Percentiles rank a stretch among this genome's conserved stretches.
Conservation (phyloP, 2,797 vertebrate genomes). For the Protosalanx chinensis region DNA sequence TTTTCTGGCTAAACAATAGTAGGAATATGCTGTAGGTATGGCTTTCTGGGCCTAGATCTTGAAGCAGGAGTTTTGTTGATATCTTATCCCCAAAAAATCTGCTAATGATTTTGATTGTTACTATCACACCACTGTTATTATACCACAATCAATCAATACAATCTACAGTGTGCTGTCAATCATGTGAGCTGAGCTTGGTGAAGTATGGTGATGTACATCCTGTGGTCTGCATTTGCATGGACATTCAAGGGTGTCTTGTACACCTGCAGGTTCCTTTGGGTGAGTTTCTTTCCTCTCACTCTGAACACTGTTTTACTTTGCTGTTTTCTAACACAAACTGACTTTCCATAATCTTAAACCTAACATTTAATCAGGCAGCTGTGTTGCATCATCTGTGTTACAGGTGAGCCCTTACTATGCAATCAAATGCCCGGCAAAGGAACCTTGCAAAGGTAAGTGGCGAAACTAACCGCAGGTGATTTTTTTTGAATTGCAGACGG, state of each 20-base stretch:
- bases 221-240: slow-evolving; percentile 61
- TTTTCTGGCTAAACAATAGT: too few relatives aligned
- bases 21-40: too few relatives aligned
- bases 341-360: background rate
- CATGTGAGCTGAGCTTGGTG: slow-evolving; percentile 43
- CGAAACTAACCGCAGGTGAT: slow-evolving; percentile 48
- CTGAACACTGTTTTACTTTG: background rate
- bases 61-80: background rate
- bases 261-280: slow-evolving; percentile 76
- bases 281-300: slow-evolving; percentile 37
- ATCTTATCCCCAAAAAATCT: background rate
- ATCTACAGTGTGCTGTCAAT: slow-evolving; percentile 1
- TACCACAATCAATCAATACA: background rate
- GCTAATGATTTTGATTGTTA: background rate
- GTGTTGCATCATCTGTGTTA: slow-evolving; percentile 29
- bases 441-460: slow-evolving; percentile 28
- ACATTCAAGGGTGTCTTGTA: slow-evolving; percentile 68
- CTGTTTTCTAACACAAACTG: background rate
- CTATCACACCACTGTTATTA: background rate
- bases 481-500: too few relatives aligned
- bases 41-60: background rate
- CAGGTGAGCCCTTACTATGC: slow-evolving; percentile 73
- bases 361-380: background rate
- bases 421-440: slow-evolving; percentile 57
- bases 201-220: slow-evolving; percentile 53